Conservation (phyloP, 2,888 invertebrate genomes). For the Dioctria rufipes region DNA sequence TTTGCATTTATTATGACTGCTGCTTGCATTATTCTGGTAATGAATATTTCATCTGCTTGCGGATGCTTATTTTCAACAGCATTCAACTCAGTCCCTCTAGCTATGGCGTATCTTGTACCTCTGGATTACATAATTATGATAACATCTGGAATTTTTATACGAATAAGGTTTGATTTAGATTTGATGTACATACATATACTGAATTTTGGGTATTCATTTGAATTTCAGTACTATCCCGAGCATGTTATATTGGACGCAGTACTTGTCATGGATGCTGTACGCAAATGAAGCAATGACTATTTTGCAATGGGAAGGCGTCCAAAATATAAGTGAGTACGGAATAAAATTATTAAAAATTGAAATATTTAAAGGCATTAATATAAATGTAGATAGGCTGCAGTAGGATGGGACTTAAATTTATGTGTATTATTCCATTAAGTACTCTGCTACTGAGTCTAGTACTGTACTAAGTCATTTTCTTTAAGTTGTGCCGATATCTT, state of each 20-base stretch:
- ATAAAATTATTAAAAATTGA: no score
- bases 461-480: no score
- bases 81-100: conserved; percentile 84
- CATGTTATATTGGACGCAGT: conserved; percentile 83
- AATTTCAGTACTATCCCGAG: conserved; percentile 78
- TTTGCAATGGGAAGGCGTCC: conserved; percentile 84
- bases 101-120: conserved; percentile 88
- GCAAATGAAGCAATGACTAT: conserved; percentile 88
- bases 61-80: conserved; percentile 90
- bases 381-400: no score
- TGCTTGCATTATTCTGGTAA: conserved; percentile 81
- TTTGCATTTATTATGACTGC: conserved; percentile 82
- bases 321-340: conserved; percentile 69
- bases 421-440: no score
- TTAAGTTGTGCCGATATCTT: no score
- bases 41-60: conserved; percentile 90
- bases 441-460: no score
- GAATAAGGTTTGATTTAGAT: conserved; percentile 77
- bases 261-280: conserved; percentile 89
- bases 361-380: no score
- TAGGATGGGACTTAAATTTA: no score
- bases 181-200: not conserved
- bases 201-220: not conserved
- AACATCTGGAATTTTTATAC: conserved; percentile 88
- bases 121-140: conserved; percentile 91